Evolutionary conservation across 2,888 invertebrate species (phyloP).

Genomic region (Ariolimax columbianus): DNA sequence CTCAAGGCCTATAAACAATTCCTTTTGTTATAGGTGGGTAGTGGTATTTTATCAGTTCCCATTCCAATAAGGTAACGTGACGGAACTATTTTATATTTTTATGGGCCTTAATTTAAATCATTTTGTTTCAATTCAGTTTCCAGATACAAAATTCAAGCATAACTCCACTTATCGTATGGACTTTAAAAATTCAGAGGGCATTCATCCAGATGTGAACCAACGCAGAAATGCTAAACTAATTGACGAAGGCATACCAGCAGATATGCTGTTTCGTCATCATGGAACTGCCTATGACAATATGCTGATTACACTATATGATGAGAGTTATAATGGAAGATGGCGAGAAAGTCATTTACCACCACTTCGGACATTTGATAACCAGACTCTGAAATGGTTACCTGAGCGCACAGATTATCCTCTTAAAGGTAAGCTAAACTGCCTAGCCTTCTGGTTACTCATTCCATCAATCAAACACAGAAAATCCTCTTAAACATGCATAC

Average conservation of each 20-base stretch:
- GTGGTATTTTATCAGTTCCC: too few relatives aligned
- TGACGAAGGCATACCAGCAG: conserved; percentile 72
- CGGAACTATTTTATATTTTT: too few relatives aligned
- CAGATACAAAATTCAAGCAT: conserved; percentile 67
- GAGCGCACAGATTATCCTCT: conserved; percentile 76
- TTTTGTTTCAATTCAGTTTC: conserved; percentile 63
- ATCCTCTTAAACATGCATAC: too few relatives aligned
- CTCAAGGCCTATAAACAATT: too few relatives aligned
- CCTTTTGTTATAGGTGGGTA: too few relatives aligned
- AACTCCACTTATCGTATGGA: conserved; percentile 75
- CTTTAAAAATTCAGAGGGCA: conserved; percentile 67
- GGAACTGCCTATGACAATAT: conserved; percentile 75
- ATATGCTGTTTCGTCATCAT: conserved; percentile 76
- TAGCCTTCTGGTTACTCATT: too few relatives aligned
- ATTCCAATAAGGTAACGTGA: too few relatives aligned
- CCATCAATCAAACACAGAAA: too few relatives aligned
- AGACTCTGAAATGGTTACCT: conserved; percentile 74
- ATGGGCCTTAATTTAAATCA: background rate
- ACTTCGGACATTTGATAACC: conserved; percentile 73
- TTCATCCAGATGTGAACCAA: conserved; percentile 72
- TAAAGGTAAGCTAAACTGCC: conserved; percentile 65
- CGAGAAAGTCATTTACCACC: conserved; percentile 67
- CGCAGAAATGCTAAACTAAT: conserved; percentile 70
- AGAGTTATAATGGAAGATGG: conserved; percentile 75
- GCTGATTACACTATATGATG: conserved; percentile 77